Evolutionary conservation across 1,140 invertebrate species (phyloP).

Genomic region (Hypsibius dujardini): DNA sequence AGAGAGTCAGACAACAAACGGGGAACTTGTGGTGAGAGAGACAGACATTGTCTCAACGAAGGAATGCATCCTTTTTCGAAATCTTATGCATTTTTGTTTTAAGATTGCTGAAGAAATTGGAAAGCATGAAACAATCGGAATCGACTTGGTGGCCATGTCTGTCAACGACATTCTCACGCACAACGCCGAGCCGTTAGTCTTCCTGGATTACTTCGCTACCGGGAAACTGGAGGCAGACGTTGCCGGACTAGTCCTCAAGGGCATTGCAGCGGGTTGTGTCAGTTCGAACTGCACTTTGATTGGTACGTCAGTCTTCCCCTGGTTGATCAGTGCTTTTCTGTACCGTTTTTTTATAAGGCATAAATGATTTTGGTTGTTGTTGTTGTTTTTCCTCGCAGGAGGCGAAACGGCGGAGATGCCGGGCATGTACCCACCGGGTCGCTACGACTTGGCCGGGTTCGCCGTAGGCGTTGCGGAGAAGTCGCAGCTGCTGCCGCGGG

Average conservation of each 20-base stretch:
- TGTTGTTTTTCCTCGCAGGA: slow-evolving; percentile 37
- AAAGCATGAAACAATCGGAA: slow-evolving; percentile 66
- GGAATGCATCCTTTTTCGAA: slow-evolving; percentile 17
- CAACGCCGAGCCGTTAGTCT: slow-evolving; percentile 82
- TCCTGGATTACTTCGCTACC: slow-evolving; percentile 89
- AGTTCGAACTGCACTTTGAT: slow-evolving; percentile 69
- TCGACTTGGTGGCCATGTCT: slow-evolving; percentile 93
- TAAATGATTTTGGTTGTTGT: too few relatives aligned
- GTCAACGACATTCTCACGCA: slow-evolving; percentile 88
- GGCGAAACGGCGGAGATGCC: slow-evolving; percentile 94
- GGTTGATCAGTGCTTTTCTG: too few relatives aligned
- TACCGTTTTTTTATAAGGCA: too few relatives aligned
- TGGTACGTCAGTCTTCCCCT: slow-evolving; percentile 38
- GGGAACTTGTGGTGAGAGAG: not conserved
- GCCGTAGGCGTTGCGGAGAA: slow-evolving; percentile 74
- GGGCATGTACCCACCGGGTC: slow-evolving; percentile 63
- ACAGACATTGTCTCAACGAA: slow-evolving; percentile 2
- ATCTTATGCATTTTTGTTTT: slow-evolving; percentile 19
- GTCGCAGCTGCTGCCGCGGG: slow-evolving; percentile 49
- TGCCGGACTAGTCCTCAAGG: slow-evolving; percentile 57
- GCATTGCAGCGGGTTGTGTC: slow-evolving; percentile 68
- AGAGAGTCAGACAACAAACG: too few relatives aligned
- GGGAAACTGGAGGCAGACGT: slow-evolving; percentile 57
- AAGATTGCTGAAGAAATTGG: slow-evolving; percentile 61
- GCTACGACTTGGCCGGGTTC: slow-evolving; percentile 89